Evolutionary conservation across 2,797 vertebrate genomes (phyloP).

Genomic region (Podargus strigoides): DNA sequence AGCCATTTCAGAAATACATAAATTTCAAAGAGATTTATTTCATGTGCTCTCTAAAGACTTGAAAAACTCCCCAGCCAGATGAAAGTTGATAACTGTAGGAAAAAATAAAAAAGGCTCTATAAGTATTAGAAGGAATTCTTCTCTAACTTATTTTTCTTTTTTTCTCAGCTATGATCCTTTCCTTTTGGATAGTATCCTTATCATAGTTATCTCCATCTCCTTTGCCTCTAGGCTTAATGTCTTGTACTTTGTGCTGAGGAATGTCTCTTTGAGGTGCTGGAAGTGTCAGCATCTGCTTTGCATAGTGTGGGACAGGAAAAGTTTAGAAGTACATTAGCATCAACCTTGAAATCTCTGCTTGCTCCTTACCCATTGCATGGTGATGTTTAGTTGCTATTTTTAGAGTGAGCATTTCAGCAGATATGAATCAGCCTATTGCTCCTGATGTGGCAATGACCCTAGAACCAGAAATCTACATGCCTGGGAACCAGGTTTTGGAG

Average conservation of each 20-base stretch:
- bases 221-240: neutral
- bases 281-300: neutral
- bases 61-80: neutral
- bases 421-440: neutral
- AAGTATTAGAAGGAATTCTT: neutral
- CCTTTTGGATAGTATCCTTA: neutral
- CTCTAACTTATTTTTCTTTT: neutral
- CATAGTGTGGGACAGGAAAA: neutral
- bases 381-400: neutral
- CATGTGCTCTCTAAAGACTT: neutral
- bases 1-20: neutral
- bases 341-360: neutral
- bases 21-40: conserved; percentile 14
- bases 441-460: neutral
- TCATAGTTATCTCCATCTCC: neutral
- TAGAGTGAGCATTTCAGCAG: neutral
- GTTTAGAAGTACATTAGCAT: neutral
- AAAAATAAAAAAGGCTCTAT: neutral
- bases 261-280: neutral
- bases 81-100: neutral
- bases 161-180: neutral
- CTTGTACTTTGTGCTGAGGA: neutral
- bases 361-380: neutral
- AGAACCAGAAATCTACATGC: neutral
- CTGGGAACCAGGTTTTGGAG: neutral